These are phyloP conservation scores for Lophochroa leadbeateri DNA, from an alignment of 2,113 vertebrate genomes.

Conservation along the genomic window DNA sequence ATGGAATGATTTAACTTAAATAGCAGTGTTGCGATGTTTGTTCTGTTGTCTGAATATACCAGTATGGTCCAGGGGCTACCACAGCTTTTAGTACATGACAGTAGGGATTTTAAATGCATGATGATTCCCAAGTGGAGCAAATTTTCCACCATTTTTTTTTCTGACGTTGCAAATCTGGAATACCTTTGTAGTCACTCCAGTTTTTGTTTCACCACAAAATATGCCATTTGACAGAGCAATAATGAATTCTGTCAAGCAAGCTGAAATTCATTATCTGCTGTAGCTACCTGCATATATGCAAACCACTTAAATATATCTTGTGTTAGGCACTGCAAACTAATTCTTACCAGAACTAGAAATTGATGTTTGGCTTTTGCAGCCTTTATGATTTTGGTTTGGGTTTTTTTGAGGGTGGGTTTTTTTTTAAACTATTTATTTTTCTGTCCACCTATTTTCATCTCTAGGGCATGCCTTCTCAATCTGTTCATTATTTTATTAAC, in stretches of 20 bases:
- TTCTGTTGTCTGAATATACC: background rate
- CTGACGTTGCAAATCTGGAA: background rate
- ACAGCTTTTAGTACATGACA: background rate
- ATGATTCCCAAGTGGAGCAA: background rate
- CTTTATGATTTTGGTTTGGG: rapidly evolving
- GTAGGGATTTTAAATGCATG: background rate
- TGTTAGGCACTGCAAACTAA: background rate
- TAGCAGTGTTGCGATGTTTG: background rate
- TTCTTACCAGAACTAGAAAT: background rate
- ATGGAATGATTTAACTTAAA: background rate
- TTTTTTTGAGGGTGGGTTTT: rapidly evolving
- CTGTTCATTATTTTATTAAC: background rate
- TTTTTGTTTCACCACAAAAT: background rate
- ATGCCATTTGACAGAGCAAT: background rate
- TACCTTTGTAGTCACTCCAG: background rate
- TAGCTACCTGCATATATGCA: background rate
- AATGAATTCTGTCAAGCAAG: background rate
- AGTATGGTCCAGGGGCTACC: background rate
- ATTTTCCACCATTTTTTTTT: background rate
- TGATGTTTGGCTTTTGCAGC: background rate
- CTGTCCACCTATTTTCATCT: background rate
- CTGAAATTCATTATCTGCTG: background rate
- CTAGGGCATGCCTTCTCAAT: background rate
- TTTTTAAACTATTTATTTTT: background rate
- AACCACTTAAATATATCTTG: background rate